Conservation (phyloP, 2,797 vertebrate genomes). For the Liasis olivaceus region DNA sequence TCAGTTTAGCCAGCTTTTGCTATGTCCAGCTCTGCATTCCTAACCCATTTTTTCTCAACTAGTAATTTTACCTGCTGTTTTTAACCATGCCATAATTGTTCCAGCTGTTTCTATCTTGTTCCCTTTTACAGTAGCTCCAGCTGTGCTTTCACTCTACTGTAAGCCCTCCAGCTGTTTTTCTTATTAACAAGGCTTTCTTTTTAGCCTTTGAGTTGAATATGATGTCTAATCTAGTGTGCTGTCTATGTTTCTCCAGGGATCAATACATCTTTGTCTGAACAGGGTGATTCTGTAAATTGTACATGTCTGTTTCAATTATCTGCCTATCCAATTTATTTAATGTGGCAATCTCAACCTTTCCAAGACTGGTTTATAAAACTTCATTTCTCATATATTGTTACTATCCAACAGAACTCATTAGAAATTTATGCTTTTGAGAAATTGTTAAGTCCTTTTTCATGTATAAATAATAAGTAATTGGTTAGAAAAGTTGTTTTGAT, state of each 20-base stretch:
- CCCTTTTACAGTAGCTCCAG: slow-evolving; percentile 56
- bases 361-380: slow-evolving; percentile 13
- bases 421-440: neutral
- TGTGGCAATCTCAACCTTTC: slow-evolving; percentile 20
- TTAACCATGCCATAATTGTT: slow-evolving; percentile 46
- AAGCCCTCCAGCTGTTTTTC: slow-evolving; percentile 60
- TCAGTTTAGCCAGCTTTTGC: neutral
- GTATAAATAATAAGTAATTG: slow-evolving; percentile 4
- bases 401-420: slow-evolving; percentile 1
- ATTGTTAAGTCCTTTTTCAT: slow-evolving; percentile 15
- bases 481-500: neutral
- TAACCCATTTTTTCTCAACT: neutral
- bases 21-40: neutral
- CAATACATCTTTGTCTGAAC: neutral
- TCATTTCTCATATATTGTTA: neutral
- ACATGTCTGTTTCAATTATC: slow-evolving; percentile 35
- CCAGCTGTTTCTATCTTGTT: slow-evolving; percentile 55
- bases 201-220: slow-evolving; percentile 27
- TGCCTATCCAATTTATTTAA: slow-evolving; percentile 33
- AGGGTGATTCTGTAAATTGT: neutral
- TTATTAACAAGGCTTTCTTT: slow-evolving; percentile 8
- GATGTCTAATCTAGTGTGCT: neutral
- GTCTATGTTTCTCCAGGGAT: rapidly evolving
- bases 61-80: slow-evolving; percentile 51
- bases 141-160: slow-evolving; percentile 42